Evolutionary conservation across 1,140 invertebrate genomes (phyloP).

Genomic region (Planococcus citri): DNA sequence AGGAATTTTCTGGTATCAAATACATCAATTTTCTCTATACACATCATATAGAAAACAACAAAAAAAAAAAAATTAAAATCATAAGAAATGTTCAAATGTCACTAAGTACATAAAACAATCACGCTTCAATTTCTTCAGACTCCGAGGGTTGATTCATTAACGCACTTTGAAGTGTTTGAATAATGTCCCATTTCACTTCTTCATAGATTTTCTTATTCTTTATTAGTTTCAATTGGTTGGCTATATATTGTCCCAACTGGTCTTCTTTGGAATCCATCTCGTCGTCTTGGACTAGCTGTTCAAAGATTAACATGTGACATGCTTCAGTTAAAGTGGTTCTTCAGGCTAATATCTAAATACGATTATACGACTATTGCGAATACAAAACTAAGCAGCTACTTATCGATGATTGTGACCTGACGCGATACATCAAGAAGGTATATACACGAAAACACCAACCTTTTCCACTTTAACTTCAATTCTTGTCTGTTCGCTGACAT

Average conservation of each 20-base stretch:
- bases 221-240: background rate
- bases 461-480: conserved; percentile 2
- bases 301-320: background rate
- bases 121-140: conserved; percentile 1
- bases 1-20: no score
- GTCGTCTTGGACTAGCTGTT: background rate
- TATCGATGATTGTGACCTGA: background rate
- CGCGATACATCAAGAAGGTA: background rate
- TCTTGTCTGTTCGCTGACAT: background rate
- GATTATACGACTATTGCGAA: background rate
- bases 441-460: background rate
- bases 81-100: no score
- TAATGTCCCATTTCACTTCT: conserved; percentile 11
- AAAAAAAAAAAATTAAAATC: no score
- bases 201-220: conserved; percentile 9
- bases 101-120: background rate
- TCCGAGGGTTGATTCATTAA: background rate
- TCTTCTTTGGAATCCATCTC: background rate
- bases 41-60: no score
- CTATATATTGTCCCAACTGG: background rate
- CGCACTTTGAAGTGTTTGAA: background rate
- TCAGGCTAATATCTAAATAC: background rate
- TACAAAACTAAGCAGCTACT: background rate
- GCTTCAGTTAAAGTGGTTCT: background rate
- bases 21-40: no score